These are phyloP conservation scores for Cyrtonyx montezumae DNA, from an alignment of 2,113 vertebrate species.

Conservation along the genomic window DNA sequence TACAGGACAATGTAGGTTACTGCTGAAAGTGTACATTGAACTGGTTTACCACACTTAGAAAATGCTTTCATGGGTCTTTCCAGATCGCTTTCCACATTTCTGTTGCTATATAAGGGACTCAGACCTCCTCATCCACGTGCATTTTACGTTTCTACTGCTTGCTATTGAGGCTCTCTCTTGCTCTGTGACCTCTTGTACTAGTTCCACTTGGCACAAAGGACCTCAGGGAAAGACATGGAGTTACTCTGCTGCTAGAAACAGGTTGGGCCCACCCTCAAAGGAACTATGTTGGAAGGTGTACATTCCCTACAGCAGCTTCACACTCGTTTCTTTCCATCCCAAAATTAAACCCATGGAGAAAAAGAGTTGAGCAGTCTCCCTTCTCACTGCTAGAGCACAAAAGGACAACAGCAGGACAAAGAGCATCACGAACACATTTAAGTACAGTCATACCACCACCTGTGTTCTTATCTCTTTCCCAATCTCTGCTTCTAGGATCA, in stretches of 20 bases:
- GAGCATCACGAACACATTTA: not conserved
- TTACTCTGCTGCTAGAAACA: not conserved
- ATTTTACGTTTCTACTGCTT: not conserved
- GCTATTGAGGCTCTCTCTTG: not conserved
- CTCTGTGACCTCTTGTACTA: not conserved
- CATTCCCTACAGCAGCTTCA: not conserved
- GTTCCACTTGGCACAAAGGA: not conserved
- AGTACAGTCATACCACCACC: not conserved
- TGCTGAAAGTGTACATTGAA: not conserved
- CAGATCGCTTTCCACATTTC: not conserved
- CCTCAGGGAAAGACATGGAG: not conserved
- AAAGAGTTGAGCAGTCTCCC: not conserved
- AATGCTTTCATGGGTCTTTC: not conserved
- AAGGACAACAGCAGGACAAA: not conserved
- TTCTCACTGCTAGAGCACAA: not conserved
- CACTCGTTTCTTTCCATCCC: not conserved
- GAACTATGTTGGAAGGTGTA: not conserved
- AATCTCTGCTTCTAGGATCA: not conserved
- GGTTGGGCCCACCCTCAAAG: not conserved
- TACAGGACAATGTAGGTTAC: not conserved
- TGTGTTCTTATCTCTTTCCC: not conserved
- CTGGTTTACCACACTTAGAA: not conserved
- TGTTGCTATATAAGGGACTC: not conserved
- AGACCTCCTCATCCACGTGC: not conserved
- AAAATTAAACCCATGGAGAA: not conserved